Evolutionary conservation across 2,797 vertebrate genomes (phyloP).

Genomic region (Pseudochromis fuscus): DNA sequence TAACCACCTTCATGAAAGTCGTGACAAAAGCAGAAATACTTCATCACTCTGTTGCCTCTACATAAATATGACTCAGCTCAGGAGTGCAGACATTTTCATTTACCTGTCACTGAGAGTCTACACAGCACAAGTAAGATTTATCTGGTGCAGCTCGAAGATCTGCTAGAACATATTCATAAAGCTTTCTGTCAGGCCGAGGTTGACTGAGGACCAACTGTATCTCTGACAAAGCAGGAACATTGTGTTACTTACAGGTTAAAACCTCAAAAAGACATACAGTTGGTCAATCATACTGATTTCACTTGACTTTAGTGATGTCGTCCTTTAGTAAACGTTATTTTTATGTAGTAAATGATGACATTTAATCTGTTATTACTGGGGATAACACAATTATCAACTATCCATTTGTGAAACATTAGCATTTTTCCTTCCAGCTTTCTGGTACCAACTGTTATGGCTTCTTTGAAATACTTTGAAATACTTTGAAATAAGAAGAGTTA

Average conservation of each 20-base stretch:
- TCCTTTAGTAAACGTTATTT: too few species aligned
- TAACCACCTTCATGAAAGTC: not conserved
- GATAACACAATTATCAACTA: too few species aligned
- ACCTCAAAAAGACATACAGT: too few species aligned
- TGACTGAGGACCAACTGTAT: conserved; percentile 10
- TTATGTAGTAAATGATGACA: too few species aligned
- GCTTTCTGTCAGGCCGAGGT: conserved; percentile 1
- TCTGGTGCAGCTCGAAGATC: not conserved
- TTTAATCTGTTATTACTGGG: too few species aligned
- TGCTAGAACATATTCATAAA: conserved; percentile 19
- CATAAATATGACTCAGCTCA: conserved; percentile 1
- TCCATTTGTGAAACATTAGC: too few species aligned
- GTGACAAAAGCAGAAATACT: conserved; percentile 21
- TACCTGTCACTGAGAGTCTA: conserved; percentile 14
- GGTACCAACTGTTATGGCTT: too few species aligned
- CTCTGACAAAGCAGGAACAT: conserved; percentile 12
- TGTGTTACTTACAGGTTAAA: not conserved
- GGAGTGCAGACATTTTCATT: conserved; percentile 40
- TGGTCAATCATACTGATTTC: too few species aligned
- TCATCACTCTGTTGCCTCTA: conserved; percentile 3
- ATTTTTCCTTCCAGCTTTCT: too few species aligned
- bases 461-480: too few species aligned
- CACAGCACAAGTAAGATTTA: conserved; percentile 17
- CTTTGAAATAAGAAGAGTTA: not conserved
- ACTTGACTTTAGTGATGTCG: too few species aligned